Evolutionary conservation across 2,888 invertebrate genomes (phyloP), one percentile per base, ranked within the genome.

Genomic region (Eulithis testata): DNA sequence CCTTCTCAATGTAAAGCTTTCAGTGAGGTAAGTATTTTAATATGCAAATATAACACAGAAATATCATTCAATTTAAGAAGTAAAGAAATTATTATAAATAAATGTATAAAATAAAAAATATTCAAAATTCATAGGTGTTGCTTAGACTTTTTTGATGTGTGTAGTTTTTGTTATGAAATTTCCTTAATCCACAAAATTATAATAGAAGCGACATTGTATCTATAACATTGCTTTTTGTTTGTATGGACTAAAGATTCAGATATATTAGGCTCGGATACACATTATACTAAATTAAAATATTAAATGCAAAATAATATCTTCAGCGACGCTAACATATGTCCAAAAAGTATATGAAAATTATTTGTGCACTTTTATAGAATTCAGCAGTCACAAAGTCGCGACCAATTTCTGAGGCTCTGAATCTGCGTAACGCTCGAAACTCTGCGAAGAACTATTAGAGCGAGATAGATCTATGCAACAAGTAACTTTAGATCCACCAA

Each of bases 281-380:
- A 81, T 79, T 70, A 21, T 21, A 78, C 79, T 84, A 84, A 82
- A 84, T 76, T 60, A 77, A 79, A 77, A 74, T 81, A 85, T 79
- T 88, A 88, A 89, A 90, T 90, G 89, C 88, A 88, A 87, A 83
- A 74, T 74, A 83, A 83, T 76, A 75, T 76, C 70, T 72, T 77
- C 73, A 52, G 66, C 68, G 66, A 69, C 73, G 73, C 76, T 76
- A 82, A 78, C 82, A 81, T 84, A 84, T 74, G 75, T 73, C 70
- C 68, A 73, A 74, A 62, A 64, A 12, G 5, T 74, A 62, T 63
- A 11, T 37, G 58, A 45, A 54, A 60, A 47, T 21, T 53, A 21
- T 53, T 53, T 60, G 45, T 60, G 53, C 53, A 60, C n/a, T 51
- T 45, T 57, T 21, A 21, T 7, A 37, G 37, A 7, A 37, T 8